phyloP scores from a whole-genome alignment of 2,888 invertebrate genomes.

The Phortica magna region DNA sequence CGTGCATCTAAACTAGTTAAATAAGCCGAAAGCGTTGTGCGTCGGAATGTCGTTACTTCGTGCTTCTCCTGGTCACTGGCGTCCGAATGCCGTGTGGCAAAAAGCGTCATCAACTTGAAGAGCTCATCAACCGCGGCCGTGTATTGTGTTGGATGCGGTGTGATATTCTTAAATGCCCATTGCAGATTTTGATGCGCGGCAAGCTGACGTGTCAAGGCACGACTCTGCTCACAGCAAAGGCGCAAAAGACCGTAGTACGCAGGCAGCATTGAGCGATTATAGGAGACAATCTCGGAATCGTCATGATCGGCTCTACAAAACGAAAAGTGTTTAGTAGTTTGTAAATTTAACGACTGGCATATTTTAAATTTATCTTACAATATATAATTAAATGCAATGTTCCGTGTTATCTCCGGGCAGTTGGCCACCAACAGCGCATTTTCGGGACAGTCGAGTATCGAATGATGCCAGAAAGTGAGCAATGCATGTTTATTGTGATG shows the following conservation, averaged over 20 bases:
- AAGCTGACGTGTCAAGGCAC: constrained; percentile 89
- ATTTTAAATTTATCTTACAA: constrained; percentile 82
- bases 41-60: constrained; percentile 91
- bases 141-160: constrained; percentile 96
- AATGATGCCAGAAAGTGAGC: constrained; percentile 95
- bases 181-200: constrained; percentile 96
- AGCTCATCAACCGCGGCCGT: constrained; percentile 94
- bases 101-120: constrained; percentile 92
- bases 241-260: constrained; percentile 93
- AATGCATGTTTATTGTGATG: constrained; percentile 97
- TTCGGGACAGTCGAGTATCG: constrained; percentile 94
- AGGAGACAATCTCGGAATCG: constrained; percentile 95
- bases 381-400: constrained; percentile 97
- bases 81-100: constrained; percentile 91
- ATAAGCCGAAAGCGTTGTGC: constrained; percentile 92
- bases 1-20: constrained; percentile 92
- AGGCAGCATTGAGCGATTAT: constrained; percentile 95
- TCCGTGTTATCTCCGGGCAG: constrained; percentile 92
- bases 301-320: constrained; percentile 92
- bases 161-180: constrained; percentile 98
- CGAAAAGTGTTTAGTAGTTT: background rate
- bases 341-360: background rate
- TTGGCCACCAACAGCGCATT: constrained; percentile 92
- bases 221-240: constrained; percentile 93
- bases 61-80: constrained; percentile 86